phyloP scores from a whole-genome alignment of 2,888 invertebrate genomes.

The Zelleria hepariella region DNA sequence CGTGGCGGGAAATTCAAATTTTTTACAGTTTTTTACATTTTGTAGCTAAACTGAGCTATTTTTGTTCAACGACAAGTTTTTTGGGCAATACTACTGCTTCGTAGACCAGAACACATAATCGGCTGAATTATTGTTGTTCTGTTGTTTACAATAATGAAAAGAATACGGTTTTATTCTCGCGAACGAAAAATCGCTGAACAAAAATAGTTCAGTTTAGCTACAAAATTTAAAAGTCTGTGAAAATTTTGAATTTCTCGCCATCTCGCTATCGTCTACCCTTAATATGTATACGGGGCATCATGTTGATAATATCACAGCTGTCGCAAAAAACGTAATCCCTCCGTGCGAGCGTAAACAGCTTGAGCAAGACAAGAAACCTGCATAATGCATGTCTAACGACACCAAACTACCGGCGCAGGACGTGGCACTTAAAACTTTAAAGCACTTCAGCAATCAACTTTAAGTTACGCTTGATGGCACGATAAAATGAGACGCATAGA shows the following conservation, averaged over 20 bases:
- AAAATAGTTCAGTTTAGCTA: background rate
- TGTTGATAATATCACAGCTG: background rate
- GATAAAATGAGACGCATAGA: background rate
- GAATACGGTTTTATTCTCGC: no score
- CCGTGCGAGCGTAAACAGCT: slow-evolving; percentile 2
- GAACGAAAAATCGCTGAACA: background rate
- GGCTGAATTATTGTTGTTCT: background rate
- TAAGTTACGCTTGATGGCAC: slow-evolving; percentile 21
- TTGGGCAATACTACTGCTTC: no score
- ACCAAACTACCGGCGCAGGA: slow-evolving; percentile 3
- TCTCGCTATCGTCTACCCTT: no score
- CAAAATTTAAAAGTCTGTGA: no score
- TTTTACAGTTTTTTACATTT: no score
- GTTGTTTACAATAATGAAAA: background rate
- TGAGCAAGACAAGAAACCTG: slow-evolving; percentile 11
- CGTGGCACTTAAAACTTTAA: slow-evolving; percentile 26
- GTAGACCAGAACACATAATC: no score
- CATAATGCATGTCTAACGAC: slow-evolving; percentile 18
- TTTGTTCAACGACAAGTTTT: background rate
- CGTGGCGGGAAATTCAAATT: no score
- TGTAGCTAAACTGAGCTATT: background rate
- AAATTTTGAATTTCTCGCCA: no score
- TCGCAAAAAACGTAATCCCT: slow-evolving; percentile 12
- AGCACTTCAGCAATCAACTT: slow-evolving; percentile 27
- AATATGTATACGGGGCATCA: no score